Base-by-base conservation (phyloP, 2,888 invertebrate genomes). In the Rhagium mordax region DNA sequence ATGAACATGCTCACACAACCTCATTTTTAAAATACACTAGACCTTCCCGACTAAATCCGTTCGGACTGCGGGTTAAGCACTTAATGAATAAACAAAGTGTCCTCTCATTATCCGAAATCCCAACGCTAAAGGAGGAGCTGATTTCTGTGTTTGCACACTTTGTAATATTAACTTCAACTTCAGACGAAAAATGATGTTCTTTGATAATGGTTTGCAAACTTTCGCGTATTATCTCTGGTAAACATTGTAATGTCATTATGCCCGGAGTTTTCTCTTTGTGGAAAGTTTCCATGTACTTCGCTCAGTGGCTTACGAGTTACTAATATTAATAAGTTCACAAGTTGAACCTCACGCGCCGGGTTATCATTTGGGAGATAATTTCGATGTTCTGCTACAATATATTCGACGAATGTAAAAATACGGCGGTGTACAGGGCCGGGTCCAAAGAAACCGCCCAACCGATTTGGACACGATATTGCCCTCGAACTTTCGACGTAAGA, bases 21-120 rank as follows among this genome's bases (percentile, higher is more conserved):
- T 76, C 76, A 71, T 76, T 76, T 18, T 71, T 57, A 60, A 76
- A 76, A 69, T 71, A 74, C 16, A 68, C 18, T 3, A 68, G 33
- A 10, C 64, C 60, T 59, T 76, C 55, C 13, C 21, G 10, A 2
- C 41, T 48, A 57, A 71, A 71, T 16, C 29, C 47, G 13, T 27
- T 18, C 16, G 51, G 21, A 1, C 21, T 16, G 16, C 13, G 13
- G 48, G 33, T 53, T 48, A 68, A 68, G 60, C 57, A 68, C 18
- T 68, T 72, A 13, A 62, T 27, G 55, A 68, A 72, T 48, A 72
- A 68, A 20, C 16, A 29, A 6, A 33, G 55, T 21, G 20, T 7
- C 18, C 41, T 61, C 8, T 10, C 62, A 62, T 61, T 48, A 20
- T 68, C 62, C 8, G 51, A 53, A 18, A 68, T 47, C 8, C 21